Conservation (phyloP, 2,888 invertebrate genomes). For the Aphrophora alni region DNA sequence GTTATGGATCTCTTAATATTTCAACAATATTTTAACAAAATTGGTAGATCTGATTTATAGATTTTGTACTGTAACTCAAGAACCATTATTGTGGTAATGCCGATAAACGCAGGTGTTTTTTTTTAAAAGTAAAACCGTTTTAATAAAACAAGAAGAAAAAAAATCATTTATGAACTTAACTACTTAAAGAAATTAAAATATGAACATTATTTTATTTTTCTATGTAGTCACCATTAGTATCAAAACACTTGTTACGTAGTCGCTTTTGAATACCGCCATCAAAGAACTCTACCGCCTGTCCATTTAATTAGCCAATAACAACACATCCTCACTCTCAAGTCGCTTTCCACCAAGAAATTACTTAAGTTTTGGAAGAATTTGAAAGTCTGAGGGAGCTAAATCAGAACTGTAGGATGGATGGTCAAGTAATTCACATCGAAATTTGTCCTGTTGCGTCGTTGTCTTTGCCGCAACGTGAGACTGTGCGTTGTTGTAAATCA, state of each 20-base stretch:
- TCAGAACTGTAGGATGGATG: neutral
- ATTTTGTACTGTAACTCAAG: too few species aligned
- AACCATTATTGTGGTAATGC: too few species aligned
- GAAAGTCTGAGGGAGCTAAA: neutral
- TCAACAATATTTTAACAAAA: too few species aligned
- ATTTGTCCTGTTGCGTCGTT: neutral
- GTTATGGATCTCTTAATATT: too few species aligned
- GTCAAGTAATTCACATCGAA: neutral
- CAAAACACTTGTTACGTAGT: neutral
- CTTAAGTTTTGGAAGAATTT: neutral
- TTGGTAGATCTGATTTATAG: too few species aligned
- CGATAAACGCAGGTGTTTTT: too few species aligned
- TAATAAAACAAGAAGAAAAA: too few species aligned
- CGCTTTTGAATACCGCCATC: neutral
- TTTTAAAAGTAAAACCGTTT: too few species aligned
- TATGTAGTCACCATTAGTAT: neutral
- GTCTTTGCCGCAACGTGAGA: neutral
- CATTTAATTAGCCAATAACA: neutral
- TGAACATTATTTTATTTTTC: neutral
- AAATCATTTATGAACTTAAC: too few species aligned
- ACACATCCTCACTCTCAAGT: neutral
- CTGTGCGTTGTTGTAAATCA: neutral
- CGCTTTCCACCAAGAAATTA: neutral
- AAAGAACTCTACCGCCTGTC: neutral
- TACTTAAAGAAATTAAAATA: neutral